Base-by-base conservation (phyloP, 2,113 vertebrate species). In the Psophia crepitans region DNA sequence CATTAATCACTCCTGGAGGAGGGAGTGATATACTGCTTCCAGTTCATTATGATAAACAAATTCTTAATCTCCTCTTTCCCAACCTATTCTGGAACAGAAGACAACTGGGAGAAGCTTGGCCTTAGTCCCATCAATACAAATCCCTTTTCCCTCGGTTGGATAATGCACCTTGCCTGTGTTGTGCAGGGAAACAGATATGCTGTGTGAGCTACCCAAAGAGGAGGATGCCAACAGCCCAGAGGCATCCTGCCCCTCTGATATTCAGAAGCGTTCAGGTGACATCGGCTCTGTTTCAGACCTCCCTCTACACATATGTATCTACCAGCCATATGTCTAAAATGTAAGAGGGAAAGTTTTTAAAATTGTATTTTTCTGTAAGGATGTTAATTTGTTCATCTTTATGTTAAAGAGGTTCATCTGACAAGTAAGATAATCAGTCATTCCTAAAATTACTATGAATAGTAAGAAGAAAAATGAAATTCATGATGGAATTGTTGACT, bases 11-110 rank as follows among this genome's bases (percentile, higher is more conserved):
- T 54, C 12, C 61, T 41, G 24, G 6, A 30, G n/a, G 32, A 87
- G 68, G 30, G 61, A 93, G 44, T 87, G 89, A 96, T 91, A 53
- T 69, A 95, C 66, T 87, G 35, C 81, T 95, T 93, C 91, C 87
- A 89, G 65, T 48, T 68, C 58, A 23, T 23, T 16, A 41, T 22
- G 57, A 64, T 35, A 79, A 93, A 66, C 20, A 78, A 66, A 71
- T 39, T 35, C 54, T 58, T 74, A 74, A 70, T 80, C 41, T 65
- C 65, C 41, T 71, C 30, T 85, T 82, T 74, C 53, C 58, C 6
- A 4, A 13, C 10, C 9, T 51, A 4, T 80, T 76, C 82, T 58
- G 68, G 46, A 80, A 11, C 5, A 63, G 28, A 77, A 68, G 51
- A 60, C 7, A 56, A 27, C 44, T 18, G 66, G 16, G 54, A 80